Conservation (phyloP, 1,140 invertebrate genomes). For the Drosophila ogumai region DNA sequence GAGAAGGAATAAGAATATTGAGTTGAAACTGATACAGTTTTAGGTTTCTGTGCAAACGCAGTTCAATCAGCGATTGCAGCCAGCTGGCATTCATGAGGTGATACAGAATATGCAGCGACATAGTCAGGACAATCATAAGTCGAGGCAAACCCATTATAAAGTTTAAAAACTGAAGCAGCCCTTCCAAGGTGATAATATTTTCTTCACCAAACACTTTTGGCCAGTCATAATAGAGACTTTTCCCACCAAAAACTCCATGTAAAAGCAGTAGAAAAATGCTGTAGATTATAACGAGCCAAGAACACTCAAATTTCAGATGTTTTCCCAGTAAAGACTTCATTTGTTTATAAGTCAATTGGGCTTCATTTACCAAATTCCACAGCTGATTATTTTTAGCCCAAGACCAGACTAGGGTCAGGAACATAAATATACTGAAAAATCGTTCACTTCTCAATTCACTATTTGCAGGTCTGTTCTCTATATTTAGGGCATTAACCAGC, state of each 20-base stretch:
- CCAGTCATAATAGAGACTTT: constrained; percentile 14
- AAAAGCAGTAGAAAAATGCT: constrained; percentile 17
- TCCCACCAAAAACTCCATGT: not conserved
- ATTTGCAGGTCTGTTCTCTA: not conserved
- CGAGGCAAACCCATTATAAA: constrained; percentile 17
- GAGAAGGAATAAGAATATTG: not conserved
- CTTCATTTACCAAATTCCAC: constrained; percentile 34
- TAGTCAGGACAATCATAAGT: constrained; percentile 15
- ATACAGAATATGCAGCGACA: constrained; percentile 33
- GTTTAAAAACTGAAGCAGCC: not conserved
- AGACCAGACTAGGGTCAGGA: constrained; percentile 9
- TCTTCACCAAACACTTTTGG: not conserved
- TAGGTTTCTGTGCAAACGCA: constrained; percentile 13
- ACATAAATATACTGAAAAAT: not conserved
- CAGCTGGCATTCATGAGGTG: constrained; percentile 41
- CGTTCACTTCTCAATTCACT: constrained; percentile 3
- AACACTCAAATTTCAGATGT: constrained; percentile 26
- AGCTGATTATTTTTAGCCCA: constrained; percentile 1
- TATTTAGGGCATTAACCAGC: constrained; percentile 8
- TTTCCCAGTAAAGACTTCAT: constrained; percentile 12
- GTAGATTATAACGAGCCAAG: constrained; percentile 5
- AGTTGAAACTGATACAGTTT: constrained; percentile 22
- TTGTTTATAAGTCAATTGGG: constrained; percentile 24
- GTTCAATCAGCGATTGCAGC: constrained; percentile 26
- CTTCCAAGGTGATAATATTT: fast-evolving